phyloP scores from a whole-genome alignment of 2,888 invertebrate species.

The Callimorpha dominula region DNA sequence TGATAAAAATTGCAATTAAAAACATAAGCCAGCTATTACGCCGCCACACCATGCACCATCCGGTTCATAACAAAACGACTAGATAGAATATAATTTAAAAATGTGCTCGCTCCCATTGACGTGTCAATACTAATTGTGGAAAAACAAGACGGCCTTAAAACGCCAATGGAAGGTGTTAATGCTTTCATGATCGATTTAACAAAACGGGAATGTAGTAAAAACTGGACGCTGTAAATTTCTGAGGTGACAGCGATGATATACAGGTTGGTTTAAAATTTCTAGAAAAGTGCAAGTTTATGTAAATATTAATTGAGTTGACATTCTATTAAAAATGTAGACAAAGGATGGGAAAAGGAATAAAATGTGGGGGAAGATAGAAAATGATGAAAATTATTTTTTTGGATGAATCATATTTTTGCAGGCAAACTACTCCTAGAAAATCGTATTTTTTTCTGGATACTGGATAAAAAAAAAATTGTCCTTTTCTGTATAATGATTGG shows the following conservation, averaged over 20 bases:
- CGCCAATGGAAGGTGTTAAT: conserved; percentile 27
- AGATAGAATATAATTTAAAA: conserved; percentile 28
- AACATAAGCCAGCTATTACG: conserved; percentile 37
- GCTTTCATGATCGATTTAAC: conserved; percentile 12
- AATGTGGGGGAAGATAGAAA: neutral
- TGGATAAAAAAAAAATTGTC: no score
- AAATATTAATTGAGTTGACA: neutral
- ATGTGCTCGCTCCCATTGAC: conserved; percentile 22
- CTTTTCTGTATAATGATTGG: no score
- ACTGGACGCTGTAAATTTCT: conserved; percentile 44
- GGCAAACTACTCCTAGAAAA: no score
- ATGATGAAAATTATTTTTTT: no score
- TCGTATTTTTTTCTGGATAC: no score
- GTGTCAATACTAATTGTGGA: conserved; percentile 18
- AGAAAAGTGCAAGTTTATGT: neutral
- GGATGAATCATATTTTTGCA: no score
- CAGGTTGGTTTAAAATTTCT: conserved; percentile 1
- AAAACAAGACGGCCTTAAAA: conserved; percentile 19
- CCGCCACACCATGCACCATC: conserved; percentile 30
- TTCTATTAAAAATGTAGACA: neutral
- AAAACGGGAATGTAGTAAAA: conserved; percentile 35
- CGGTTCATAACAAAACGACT: conserved; percentile 30
- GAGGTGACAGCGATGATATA: conserved; percentile 43
- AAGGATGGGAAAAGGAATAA: neutral
- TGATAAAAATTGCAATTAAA: conserved; percentile 52